Conservation (phyloP, 1,140 invertebrate species). For the Cataglyphis hispanica region DNA sequence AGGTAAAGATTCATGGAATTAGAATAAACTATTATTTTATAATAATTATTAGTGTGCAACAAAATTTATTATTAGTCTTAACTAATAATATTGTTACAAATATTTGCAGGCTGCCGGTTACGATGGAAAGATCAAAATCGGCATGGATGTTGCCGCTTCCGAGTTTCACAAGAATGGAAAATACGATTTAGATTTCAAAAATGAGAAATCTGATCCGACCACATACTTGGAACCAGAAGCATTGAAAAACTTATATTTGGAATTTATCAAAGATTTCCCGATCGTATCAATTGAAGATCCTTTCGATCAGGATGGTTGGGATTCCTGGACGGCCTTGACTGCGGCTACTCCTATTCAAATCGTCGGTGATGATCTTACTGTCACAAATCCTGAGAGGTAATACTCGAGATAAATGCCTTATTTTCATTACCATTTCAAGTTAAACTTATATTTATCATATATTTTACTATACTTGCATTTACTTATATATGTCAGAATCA, state of each 20-base stretch:
- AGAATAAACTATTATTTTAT: conserved; percentile 4
- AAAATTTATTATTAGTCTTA: too few relatives aligned
- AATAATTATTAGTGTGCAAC: neutral
- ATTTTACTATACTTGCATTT: neutral
- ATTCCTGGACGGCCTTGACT: conserved; percentile 95
- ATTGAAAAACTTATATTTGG: conserved; percentile 95
- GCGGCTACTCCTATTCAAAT: conserved; percentile 94
- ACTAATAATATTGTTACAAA: conserved; percentile 21
- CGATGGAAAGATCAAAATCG: conserved; percentile 91
- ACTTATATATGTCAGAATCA: conserved; percentile 90
- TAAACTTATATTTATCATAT: conserved; percentile 21
- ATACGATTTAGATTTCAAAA: conserved; percentile 99
- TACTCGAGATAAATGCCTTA: neutral
- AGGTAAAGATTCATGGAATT: conserved; percentile 91
- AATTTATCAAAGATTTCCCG: conserved; percentile 97
- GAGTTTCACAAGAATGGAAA: conserved; percentile 96
- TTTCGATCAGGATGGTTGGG: conserved; percentile 99
- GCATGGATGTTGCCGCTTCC: conserved; percentile 99
- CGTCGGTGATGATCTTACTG: conserved; percentile 98
- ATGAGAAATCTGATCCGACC: conserved; percentile 93
- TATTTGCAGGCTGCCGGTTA: conserved; percentile 88
- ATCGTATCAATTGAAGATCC: conserved; percentile 99
- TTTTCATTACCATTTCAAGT: neutral
- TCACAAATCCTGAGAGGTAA: conserved; percentile 91
- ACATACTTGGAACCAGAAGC: conserved; percentile 93